A percentile compares a stretch with the other conserved stretches of the same genome.
phyloP scores from a whole-genome alignment of 2,797 vertebrate species.

The Danio tinwini region DNA sequence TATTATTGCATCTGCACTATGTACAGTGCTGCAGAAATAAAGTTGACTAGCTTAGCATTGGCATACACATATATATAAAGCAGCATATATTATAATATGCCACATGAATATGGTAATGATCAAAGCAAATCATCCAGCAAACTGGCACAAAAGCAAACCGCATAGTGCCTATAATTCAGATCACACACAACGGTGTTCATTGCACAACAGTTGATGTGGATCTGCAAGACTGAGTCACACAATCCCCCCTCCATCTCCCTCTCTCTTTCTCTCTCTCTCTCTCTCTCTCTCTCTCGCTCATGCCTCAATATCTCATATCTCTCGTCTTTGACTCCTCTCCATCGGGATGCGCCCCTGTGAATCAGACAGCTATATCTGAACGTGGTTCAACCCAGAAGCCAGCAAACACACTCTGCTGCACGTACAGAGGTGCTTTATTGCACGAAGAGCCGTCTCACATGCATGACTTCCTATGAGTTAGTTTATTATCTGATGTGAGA shows the following conservation, averaged over 20 bases:
- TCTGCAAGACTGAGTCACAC: slow-evolving; percentile 79
- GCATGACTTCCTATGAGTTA: slow-evolving; percentile 29
- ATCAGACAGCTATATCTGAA: slow-evolving; percentile 60
- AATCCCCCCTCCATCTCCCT: slow-evolving; percentile 52
- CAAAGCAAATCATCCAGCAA: neutral
- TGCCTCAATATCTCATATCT: slow-evolving; percentile 41
- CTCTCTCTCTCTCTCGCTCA: slow-evolving; percentile 4
- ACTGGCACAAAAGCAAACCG: neutral
- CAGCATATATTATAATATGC: neutral
- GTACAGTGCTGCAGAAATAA: too few species aligned
- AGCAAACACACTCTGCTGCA: slow-evolving; percentile 5
- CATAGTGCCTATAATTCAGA: slow-evolving; percentile 38
- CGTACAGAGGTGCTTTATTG: slow-evolving; percentile 1
- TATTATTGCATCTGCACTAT: too few species aligned
- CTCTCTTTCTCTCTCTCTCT: slow-evolving; percentile 47
- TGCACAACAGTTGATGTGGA: slow-evolving; percentile 67
- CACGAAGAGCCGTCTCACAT: neutral
- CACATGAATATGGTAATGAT: neutral
- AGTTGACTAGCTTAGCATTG: too few species aligned
- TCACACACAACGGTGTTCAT: slow-evolving; percentile 59
- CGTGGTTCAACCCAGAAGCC: slow-evolving; percentile 45
- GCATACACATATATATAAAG: neutral
- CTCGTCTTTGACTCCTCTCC: slow-evolving; percentile 36
- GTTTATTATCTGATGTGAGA: slow-evolving; percentile 19
- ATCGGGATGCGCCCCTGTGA: slow-evolving; percentile 49